Conservation (phyloP, 2,888 invertebrate species). For the Philereme transversata region DNA sequence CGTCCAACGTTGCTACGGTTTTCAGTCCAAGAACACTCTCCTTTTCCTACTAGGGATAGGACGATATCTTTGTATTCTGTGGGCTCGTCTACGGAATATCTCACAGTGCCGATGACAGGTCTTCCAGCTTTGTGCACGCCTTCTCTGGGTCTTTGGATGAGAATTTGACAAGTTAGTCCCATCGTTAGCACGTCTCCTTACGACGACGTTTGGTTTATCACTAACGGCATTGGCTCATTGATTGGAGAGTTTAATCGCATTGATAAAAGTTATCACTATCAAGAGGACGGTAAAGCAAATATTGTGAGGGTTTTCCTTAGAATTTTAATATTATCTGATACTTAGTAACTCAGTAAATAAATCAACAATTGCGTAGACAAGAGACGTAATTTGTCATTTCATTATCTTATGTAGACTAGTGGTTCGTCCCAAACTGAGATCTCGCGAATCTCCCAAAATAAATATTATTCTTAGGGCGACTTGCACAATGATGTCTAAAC, state of each 20-base stretch:
- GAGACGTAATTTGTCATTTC: too few species aligned
- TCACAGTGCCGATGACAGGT: slow-evolving; percentile 40
- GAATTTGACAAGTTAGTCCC: slow-evolving; percentile 46
- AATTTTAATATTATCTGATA: neutral
- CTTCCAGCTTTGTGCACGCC: slow-evolving; percentile 38
- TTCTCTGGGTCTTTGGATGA: slow-evolving; percentile 34
- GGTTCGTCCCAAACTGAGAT: too few species aligned
- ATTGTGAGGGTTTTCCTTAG: neutral
- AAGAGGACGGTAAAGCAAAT: neutral
- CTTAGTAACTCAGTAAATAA: too few species aligned
- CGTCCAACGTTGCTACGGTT: neutral
- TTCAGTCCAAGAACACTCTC: slow-evolving; percentile 37
- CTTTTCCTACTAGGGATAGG: slow-evolving; percentile 43
- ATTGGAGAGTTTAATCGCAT: neutral
- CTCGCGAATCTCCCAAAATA: too few species aligned
- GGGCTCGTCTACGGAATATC: slow-evolving; percentile 41
- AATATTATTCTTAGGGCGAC: too few species aligned
- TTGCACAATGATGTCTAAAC: too few species aligned
- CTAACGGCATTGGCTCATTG: slow-evolving; percentile 6
- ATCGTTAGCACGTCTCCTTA: slow-evolving; percentile 18
- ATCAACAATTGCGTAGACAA: too few species aligned
- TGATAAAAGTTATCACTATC: slow-evolving; percentile 13
- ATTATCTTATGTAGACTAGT: too few species aligned
- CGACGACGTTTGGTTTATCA: neutral
- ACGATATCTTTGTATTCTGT: slow-evolving; percentile 38